A percentile compares a stretch with the other conserved stretches of the same genome.
These are phyloP conservation scores for Prosapia bicincta DNA, from an alignment of 2,888 invertebrate genomes.

Conservation along the genomic window DNA sequence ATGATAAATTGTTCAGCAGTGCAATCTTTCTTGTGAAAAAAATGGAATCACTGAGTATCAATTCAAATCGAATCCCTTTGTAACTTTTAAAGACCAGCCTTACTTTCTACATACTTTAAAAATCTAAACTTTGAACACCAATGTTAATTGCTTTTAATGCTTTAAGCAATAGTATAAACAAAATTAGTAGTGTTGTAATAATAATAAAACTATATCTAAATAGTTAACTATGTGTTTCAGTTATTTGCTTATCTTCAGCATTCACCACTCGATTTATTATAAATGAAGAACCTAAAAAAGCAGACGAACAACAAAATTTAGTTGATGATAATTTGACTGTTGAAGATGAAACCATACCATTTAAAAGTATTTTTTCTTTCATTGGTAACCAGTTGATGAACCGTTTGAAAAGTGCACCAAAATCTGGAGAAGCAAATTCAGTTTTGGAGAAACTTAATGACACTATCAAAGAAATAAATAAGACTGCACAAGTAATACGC, in stretches of 20 bases:
- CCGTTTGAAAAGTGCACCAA: background rate
- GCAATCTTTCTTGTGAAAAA: too few relatives aligned
- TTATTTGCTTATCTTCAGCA: background rate
- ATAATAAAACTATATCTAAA: too few relatives aligned
- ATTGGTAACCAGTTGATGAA: background rate
- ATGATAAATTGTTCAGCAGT: too few relatives aligned
- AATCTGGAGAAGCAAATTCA: background rate
- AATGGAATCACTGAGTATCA: too few relatives aligned
- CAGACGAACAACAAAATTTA: background rate
- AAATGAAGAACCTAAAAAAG: background rate
- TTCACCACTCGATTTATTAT: background rate
- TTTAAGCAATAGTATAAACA: too few relatives aligned
- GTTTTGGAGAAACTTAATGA: background rate
- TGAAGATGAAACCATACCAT: background rate
- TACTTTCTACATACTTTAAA: too few relatives aligned
- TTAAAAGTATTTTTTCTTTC: background rate
- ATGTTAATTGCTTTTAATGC: too few relatives aligned
- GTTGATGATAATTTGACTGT: background rate
- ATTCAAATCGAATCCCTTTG: too few relatives aligned
- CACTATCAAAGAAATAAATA: conserved; percentile 8
- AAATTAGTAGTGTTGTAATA: too few relatives aligned
- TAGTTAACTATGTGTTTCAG: background rate
- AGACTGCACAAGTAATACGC: conserved; percentile 12
- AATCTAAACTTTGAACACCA: too few relatives aligned
- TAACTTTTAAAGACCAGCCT: too few relatives aligned